Conservation (phyloP, 2,888 invertebrate species). For the Augiades crinisus region DNA sequence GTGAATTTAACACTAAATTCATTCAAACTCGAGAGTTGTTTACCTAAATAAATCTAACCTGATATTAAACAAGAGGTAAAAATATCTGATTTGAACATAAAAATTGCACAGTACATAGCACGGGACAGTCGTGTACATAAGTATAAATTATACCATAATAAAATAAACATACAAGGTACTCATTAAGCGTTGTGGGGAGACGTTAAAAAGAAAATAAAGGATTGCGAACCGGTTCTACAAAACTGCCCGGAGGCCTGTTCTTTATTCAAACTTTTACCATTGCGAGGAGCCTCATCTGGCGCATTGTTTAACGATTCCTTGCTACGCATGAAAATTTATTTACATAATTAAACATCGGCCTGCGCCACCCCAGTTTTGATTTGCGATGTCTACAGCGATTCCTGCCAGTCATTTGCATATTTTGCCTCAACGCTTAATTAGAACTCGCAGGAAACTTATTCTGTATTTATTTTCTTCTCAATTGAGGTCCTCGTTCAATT, state of each 20-base stretch:
- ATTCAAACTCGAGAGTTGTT: conserved; percentile 50
- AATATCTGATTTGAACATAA: too few relatives aligned
- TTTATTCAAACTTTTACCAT: conserved; percentile 64
- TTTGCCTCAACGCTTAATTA: conserved; percentile 59
- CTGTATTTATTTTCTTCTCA: conserved; percentile 25
- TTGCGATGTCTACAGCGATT: conserved; percentile 72
- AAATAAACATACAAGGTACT: conserved; percentile 27
- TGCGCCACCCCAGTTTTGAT: conserved; percentile 65
- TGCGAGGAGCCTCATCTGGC: conserved; percentile 60
- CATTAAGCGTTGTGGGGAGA: conserved; percentile 31
- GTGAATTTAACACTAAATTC: conserved; percentile 57
- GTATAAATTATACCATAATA: conserved; percentile 25
- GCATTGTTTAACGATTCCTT: conserved; percentile 71
- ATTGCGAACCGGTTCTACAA: conserved; percentile 43
- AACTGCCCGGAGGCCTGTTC: conserved; percentile 57
- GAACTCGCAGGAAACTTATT: conserved; percentile 28
- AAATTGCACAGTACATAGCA: too few relatives aligned
- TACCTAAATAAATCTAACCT: conserved; percentile 50
- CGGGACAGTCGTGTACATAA: background rate
- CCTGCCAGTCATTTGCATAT: conserved; percentile 65
- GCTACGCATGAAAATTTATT: conserved; percentile 76
- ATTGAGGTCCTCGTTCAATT: conserved; percentile 12
- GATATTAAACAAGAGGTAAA: too few relatives aligned
- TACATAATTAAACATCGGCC: conserved; percentile 75
- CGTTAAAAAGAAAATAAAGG: conserved; percentile 52